Conservation (phyloP, 2,797 vertebrate species). For the Mycteria americana region DNA sequence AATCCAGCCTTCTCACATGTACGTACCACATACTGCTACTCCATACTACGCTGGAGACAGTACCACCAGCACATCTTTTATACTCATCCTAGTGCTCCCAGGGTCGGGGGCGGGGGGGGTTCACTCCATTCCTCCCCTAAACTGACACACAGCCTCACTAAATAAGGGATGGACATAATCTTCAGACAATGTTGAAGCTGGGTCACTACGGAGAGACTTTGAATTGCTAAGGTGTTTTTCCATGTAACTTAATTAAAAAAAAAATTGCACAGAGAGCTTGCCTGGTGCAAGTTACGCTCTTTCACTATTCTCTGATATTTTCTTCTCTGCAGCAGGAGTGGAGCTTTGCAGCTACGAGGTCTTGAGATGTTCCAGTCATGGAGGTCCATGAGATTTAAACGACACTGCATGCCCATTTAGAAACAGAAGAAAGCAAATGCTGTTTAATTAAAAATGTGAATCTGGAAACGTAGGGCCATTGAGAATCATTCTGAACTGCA, state of each 20-base stretch:
- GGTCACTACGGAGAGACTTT: not conserved
- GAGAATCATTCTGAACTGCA: not conserved
- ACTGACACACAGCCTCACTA: not conserved
- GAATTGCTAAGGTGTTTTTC: not conserved
- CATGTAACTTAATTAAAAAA: not conserved
- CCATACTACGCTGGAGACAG: not conserved
- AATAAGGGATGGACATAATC: not conserved
- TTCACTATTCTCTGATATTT: not conserved
- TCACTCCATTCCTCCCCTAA: not conserved
- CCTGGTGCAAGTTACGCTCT: not conserved
- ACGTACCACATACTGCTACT: not conserved
- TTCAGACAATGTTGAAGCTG: not conserved
- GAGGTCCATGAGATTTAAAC: not conserved
- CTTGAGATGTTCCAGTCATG: not conserved
- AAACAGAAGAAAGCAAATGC: not conserved
- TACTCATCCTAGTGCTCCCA: not conserved
- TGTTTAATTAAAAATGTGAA: not conserved
- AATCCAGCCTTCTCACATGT: not conserved
- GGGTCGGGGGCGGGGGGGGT: accelerated
- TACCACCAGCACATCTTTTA: not conserved
- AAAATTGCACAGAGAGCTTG: not conserved
- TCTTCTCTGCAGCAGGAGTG: not conserved
- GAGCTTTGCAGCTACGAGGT: not conserved
- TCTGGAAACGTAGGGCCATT: not conserved
- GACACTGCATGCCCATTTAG: not conserved